Evolutionary conservation across 1,140 invertebrate species (phyloP).

Genomic region (Thereuonema tuberculata): DNA sequence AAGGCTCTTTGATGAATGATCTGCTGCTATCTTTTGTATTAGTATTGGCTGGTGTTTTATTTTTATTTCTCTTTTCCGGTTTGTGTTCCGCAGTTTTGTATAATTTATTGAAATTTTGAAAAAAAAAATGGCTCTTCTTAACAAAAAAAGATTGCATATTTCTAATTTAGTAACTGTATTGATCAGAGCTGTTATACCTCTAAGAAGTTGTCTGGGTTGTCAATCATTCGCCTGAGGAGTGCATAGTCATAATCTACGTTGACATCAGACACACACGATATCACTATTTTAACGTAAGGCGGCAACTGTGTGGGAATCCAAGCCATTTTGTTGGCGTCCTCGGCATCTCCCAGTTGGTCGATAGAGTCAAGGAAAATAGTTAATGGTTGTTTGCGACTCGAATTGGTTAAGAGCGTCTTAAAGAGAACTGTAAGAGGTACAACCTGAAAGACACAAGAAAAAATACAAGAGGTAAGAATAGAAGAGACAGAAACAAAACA

Average conservation of each 20-base stretch:
- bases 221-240: slow-evolving; percentile 74
- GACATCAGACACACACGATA: slow-evolving; percentile 77
- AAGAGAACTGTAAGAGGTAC: slow-evolving; percentile 91
- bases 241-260: slow-evolving; percentile 73
- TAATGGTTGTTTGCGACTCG: slow-evolving; percentile 63
- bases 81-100: too few species aligned
- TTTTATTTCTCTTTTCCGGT: too few species aligned
- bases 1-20: too few species aligned
- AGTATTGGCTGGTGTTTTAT: too few species aligned
- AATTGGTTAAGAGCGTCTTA: slow-evolving; percentile 76
- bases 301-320: slow-evolving; percentile 90
- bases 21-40: too few species aligned
- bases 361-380: slow-evolving; percentile 82
- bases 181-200: slow-evolving; percentile 45
- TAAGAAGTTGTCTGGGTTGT: slow-evolving; percentile 80
- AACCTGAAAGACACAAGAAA: slow-evolving; percentile 48
- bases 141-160: too few species aligned
- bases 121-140: too few species aligned
- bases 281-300: slow-evolving; percentile 78
- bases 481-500: too few species aligned
- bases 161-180: too few species aligned
- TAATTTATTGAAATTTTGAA: too few species aligned
- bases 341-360: slow-evolving; percentile 86
- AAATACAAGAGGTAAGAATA: too few species aligned
- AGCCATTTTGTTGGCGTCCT: slow-evolving; percentile 86